Base-by-base conservation (phyloP, 23 tunicate genomes). In the Halocynthia roretzi region DNA sequence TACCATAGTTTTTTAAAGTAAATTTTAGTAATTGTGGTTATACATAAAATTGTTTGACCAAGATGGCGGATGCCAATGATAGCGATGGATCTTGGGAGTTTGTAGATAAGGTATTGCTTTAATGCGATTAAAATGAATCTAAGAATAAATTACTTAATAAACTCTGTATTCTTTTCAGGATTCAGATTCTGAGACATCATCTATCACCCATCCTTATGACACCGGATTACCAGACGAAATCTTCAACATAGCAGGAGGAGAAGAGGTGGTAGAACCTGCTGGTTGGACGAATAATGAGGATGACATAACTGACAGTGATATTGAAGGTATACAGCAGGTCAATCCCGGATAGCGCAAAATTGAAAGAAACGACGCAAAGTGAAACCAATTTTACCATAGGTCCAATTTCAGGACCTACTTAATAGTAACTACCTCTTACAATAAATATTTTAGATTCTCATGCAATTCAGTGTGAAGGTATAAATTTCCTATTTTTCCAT, bases 281-380 rank as follows among this genome's bases (percentile, higher is more conserved):
- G 78, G 8, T 8, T 74, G 78, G 78, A 20, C 31, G 12, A 74
- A 74, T 74, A 62, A 22, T 74, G 78, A 74, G 54, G 78, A 74
- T n/a, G 15, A 54, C 31, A 74, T 74, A 52, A 74, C 78, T 53
- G 78, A 74, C 62, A 74, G 78, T 54, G 78, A 74, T 74, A 74
- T 74, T 7, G 62, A 74, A 74, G 78, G 78, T 74, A 74, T 12
- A 22, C 12, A 10, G n/a, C 4, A 31, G 44, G 44, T 31, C 44
- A 31, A 31, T 31, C 44, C 44, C 44, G 4, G 44, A 31, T 31
- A 31, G 44, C 4, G 44, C 44, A 4, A 31, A 31, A 31, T 31
- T 31, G 4, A 31, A 4, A 31, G 44, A 31, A 31, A 31, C 44
- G 44, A 31, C 4, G 44, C 44, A 31, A 31, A 31, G 44, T 31